These are phyloP conservation scores for Choreutis nemorana DNA, from an alignment of 2,888 invertebrate species.

Conservation along the genomic window DNA sequence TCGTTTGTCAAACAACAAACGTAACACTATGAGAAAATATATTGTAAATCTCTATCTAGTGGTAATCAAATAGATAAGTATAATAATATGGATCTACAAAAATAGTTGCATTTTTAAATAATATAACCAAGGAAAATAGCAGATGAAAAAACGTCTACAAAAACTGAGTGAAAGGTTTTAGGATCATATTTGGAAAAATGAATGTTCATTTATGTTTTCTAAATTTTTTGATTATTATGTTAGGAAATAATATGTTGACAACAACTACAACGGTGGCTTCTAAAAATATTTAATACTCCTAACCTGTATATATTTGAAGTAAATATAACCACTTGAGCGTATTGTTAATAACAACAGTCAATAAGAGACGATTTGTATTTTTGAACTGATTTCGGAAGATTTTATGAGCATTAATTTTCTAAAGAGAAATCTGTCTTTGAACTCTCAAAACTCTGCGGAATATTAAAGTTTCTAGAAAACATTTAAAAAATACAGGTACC, in stretches of 20 bases:
- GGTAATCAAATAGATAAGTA: conserved; percentile 58
- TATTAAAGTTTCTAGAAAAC: conserved; percentile 36
- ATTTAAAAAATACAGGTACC: conserved; percentile 22
- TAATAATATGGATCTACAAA: conserved; percentile 62
- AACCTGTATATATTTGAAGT: conserved; percentile 43
- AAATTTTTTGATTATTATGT: no score
- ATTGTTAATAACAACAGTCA: conserved; percentile 20
- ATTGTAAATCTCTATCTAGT: conserved; percentile 55
- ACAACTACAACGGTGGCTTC: conserved; percentile 50
- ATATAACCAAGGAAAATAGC: conserved; percentile 33
- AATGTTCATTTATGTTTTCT: no score
- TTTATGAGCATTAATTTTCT: conserved; percentile 32
- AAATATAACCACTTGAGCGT: conserved; percentile 8
- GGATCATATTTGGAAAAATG: no score
- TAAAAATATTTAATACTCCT: conserved; percentile 59
- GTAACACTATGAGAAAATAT: conserved; percentile 57
- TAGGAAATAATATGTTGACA: no score
- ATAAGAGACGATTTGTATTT: conserved; percentile 28
- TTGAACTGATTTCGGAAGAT: conserved; percentile 42
- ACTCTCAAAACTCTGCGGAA: conserved; percentile 24
- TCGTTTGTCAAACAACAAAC: conserved; percentile 44
- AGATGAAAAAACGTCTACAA: conserved; percentile 25
- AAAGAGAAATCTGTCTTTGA: conserved; percentile 20
- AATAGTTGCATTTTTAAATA: conserved; percentile 59
- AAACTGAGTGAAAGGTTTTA: no score